These are phyloP conservation scores for Aspiorhynchus laticeps DNA, from an alignment of 2,113 vertebrate genomes.

Conservation along the genomic window DNA sequence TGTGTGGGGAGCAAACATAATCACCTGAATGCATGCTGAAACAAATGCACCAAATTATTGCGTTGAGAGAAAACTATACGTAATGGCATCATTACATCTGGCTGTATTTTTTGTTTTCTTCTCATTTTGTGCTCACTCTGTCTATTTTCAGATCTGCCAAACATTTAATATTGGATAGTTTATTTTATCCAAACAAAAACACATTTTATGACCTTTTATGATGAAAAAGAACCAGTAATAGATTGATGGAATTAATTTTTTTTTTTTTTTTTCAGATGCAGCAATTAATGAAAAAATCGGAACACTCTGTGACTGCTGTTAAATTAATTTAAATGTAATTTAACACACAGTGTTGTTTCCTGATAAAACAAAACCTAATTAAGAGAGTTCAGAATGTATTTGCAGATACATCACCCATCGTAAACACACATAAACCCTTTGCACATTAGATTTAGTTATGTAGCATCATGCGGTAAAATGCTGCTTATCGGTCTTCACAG, in stretches of 20 bases:
- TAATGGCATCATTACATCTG: slow-evolving; percentile 38
- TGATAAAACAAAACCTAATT: slow-evolving; percentile 15
- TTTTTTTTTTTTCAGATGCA: too few species aligned
- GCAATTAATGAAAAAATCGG: background rate
- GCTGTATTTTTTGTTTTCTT: slow-evolving; percentile 11
- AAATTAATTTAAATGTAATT: slow-evolving; percentile 25
- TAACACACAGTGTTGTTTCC: slow-evolving; percentile 27
- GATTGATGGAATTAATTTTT: too few species aligned
- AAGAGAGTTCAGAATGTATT: slow-evolving; percentile 22
- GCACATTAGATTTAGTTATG: background rate
- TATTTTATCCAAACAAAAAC: background rate
- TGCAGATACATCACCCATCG: background rate
- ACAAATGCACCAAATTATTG: slow-evolving; percentile 36
- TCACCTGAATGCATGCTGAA: slow-evolving; percentile 35
- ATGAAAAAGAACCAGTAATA: background rate
- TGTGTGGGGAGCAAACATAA: slow-evolving; percentile 48
- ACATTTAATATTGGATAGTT: background rate
- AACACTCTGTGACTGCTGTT: slow-evolving; percentile 13
- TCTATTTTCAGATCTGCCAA: slow-evolving; percentile 16
- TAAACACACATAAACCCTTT: slow-evolving; percentile 7
- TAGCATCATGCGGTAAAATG: background rate
- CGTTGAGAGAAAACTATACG: slow-evolving; percentile 24
- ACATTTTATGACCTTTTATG: background rate
- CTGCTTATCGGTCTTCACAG: background rate
- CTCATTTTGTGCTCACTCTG: background rate